phyloP scores from a whole-genome alignment of 2,113 vertebrate species.

The Alligator mississippiensis region DNA sequence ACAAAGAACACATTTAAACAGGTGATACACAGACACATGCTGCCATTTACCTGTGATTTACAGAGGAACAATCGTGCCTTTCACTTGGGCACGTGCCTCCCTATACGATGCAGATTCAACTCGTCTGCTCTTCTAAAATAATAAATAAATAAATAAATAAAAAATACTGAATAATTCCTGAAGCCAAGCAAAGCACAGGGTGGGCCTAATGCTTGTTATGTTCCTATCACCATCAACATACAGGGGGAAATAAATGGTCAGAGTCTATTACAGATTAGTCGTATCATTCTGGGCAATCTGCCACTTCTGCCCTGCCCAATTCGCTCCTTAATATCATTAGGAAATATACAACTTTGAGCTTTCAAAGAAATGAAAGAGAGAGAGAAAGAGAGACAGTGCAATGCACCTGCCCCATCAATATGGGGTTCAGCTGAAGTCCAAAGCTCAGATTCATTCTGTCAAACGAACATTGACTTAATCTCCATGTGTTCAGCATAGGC shows the following conservation, averaged over 20 bases:
- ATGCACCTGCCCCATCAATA: conserved; percentile 30
- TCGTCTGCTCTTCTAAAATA: conserved; percentile 14
- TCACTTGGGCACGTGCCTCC: conserved; percentile 28
- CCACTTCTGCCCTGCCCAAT: conserved; percentile 5
- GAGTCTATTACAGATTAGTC: conserved; percentile 31
- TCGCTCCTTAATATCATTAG: conserved; percentile 35
- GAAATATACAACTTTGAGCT: conserved; percentile 25
- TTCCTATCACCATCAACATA: background rate
- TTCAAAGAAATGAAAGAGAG: conserved; percentile 22
- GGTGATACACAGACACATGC: conserved; percentile 31
- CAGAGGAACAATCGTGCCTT: conserved; percentile 43
- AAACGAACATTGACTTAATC: conserved; percentile 35
- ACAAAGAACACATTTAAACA: conserved; percentile 12
- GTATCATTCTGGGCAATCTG: background rate
- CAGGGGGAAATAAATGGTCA: background rate
- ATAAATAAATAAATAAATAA: background rate
- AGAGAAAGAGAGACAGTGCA: background rate
- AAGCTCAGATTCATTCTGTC: conserved; percentile 22
- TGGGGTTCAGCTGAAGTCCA: conserved; percentile 30
- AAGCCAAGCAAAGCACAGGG: conserved; percentile 55
- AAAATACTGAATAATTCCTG: conserved; percentile 8
- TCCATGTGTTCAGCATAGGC: background rate
- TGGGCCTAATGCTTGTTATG: background rate
- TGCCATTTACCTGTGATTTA: conserved; percentile 60
- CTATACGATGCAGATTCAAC: conserved; percentile 10